Evolutionary conservation across 2,113 vertebrate genomes (phyloP).

Genomic region (Apus apus): DNA sequence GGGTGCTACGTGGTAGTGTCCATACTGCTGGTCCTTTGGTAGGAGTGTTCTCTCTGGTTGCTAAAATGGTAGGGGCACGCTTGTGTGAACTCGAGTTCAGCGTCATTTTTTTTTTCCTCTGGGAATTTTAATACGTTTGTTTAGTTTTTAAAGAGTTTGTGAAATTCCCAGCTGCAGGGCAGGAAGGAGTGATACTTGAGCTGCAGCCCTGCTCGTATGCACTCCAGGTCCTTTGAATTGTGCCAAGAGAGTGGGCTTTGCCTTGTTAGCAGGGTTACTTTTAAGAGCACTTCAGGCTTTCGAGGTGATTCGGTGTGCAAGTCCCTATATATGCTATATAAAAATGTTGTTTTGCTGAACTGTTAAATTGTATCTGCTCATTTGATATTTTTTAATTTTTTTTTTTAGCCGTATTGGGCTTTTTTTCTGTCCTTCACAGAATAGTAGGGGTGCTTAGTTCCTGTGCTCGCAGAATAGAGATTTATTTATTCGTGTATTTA

Average conservation of each 20-base stretch:
- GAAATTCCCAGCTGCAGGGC: background rate
- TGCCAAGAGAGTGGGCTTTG: background rate
- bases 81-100: background rate
- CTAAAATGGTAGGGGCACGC: rapidly evolving
- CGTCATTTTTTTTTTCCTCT: background rate
- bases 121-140: background rate
- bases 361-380: background rate
- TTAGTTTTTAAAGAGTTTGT: background rate
- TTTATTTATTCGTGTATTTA: background rate
- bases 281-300: slow-evolving; percentile 11
- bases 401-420: background rate
- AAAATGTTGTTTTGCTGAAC: slow-evolving; percentile 8
- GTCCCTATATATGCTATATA: background rate
- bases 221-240: background rate
- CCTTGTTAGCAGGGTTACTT: background rate
- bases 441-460: background rate
- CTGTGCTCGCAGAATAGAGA: background rate
- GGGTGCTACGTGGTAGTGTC: rapidly evolving
- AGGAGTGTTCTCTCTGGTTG: background rate
- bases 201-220: background rate
- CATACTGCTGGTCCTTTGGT: background rate
- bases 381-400: background rate
- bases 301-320: background rate
- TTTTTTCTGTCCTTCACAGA: background rate
- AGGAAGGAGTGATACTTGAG: background rate